Percentiles rank a stretch among this genome's conserved stretches.
Conservation (phyloP, 2,888 invertebrate species). For the Calephelis perditalis region DNA sequence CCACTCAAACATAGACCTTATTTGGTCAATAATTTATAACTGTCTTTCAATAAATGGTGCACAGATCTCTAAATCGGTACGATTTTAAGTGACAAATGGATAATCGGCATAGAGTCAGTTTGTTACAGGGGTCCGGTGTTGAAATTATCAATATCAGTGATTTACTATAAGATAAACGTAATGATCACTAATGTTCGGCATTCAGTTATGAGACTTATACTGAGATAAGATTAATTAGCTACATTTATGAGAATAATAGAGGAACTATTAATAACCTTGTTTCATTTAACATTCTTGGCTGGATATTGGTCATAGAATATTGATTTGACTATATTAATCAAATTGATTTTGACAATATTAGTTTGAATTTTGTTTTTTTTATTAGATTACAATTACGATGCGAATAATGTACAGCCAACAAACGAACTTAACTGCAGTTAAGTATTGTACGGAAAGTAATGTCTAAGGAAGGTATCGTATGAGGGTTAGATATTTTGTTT, state of each 20-base stretch:
- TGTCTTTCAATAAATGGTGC: slow-evolving; percentile 31
- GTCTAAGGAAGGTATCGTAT: too few relatives aligned
- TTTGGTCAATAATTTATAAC: slow-evolving; percentile 38
- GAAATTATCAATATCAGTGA: slow-evolving; percentile 8
- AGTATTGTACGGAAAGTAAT: too few relatives aligned
- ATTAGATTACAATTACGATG: too few relatives aligned
- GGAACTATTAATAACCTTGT: not conserved
- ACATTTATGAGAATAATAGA: not conserved
- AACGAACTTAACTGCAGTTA: too few relatives aligned
- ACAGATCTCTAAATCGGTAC: slow-evolving; percentile 27
- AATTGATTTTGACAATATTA: too few relatives aligned
- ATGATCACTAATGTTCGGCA: slow-evolving; percentile 6
- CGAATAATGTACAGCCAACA: too few relatives aligned
- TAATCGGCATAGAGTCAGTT: slow-evolving; percentile 16
- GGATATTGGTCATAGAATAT: too few relatives aligned
- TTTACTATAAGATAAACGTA: slow-evolving; percentile 4
- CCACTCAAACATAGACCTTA: too few relatives aligned
- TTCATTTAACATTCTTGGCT: not conserved
- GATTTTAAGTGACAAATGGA: slow-evolving; percentile 25
- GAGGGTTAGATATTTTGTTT: too few relatives aligned
- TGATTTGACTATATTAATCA: too few relatives aligned
- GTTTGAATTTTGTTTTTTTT: too few relatives aligned
- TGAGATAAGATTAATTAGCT: slow-evolving; percentile 3
- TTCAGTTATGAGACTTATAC: slow-evolving; percentile 9
- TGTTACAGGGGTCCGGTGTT: slow-evolving; percentile 1